These are phyloP conservation scores for Drosophila niveifrons DNA, from an alignment of 2,888 invertebrate species.

Conservation along the genomic window DNA sequence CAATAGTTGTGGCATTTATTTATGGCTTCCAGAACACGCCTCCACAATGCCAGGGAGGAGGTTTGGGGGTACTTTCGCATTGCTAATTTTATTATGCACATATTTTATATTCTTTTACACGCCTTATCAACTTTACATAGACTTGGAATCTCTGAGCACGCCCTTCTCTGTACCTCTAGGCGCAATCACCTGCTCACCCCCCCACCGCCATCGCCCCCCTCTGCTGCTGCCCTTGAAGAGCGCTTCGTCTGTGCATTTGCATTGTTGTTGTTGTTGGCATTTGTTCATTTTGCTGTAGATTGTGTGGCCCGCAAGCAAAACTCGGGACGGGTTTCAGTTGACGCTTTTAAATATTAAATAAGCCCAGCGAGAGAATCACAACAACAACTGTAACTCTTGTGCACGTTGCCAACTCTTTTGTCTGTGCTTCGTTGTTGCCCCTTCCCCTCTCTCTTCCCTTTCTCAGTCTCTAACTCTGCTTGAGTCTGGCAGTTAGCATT, in stretches of 20 bases:
- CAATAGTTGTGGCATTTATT: conserved; percentile 38
- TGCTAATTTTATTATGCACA: conserved; percentile 62
- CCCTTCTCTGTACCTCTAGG: conserved; percentile 24
- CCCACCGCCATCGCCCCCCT: no score
- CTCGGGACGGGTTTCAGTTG: conserved; percentile 39
- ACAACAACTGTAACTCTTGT: conserved; percentile 14
- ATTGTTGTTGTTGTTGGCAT: conserved; percentile 1
- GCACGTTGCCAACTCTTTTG: conserved; percentile 35
- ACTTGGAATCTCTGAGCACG: conserved; percentile 52
- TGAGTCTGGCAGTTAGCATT: conserved; percentile 45
- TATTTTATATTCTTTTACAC: conserved; percentile 57
- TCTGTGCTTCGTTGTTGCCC: not conserved
- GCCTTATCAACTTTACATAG: conserved; percentile 58
- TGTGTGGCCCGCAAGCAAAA: not conserved
- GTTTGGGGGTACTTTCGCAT: conserved; percentile 1
- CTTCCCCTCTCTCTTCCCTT: not conserved
- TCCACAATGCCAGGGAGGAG: not conserved
- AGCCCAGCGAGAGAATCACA: conserved; percentile 3
- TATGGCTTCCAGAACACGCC: conserved; percentile 35
- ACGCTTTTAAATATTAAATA: conserved; percentile 58
- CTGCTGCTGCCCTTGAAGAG: not conserved
- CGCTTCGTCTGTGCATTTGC: not conserved
- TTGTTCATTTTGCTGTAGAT: conserved; percentile 41
- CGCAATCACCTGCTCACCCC: conserved; percentile 3
- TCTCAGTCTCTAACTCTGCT: not conserved